Percentiles rank a stretch among this genome's conserved stretches.
Evolutionary conservation across 2,797 vertebrate genomes (phyloP).

Genomic region (Ceryle rudis): DNA sequence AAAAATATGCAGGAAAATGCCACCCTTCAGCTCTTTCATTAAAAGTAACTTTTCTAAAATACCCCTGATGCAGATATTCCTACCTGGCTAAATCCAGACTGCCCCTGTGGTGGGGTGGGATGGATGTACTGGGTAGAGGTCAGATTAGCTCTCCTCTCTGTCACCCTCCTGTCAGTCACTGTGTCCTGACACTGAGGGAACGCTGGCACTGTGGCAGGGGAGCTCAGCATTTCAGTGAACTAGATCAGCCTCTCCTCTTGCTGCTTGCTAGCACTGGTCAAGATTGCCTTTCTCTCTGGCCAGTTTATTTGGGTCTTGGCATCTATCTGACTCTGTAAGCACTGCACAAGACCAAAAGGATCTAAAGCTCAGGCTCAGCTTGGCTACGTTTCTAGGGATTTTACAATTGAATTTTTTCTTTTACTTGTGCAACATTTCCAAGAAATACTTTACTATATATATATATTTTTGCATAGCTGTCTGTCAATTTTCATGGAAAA

Average conservation of each 20-base stretch:
- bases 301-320: slow-evolving; percentile 7
- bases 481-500: slow-evolving; percentile 60
- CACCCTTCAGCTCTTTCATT: neutral
- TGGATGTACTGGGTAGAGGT: neutral
- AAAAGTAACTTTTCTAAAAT: slow-evolving; percentile 41
- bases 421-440: slow-evolving; percentile 46
- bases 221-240: neutral
- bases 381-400: slow-evolving; percentile 36
- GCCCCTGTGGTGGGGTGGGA: neutral
- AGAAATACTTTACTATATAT: slow-evolving; percentile 49
- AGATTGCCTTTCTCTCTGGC: neutral
- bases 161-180: neutral
- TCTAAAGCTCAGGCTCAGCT: neutral
- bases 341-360: neutral
- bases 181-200: fast-evolving
- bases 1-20: neutral
- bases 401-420: slow-evolving; percentile 13
- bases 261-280: neutral
- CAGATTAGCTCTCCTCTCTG: neutral
- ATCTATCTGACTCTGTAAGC: neutral
- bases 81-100: neutral
- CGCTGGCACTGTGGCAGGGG: neutral
- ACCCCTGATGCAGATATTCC: neutral
- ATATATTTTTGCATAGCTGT: slow-evolving; percentile 29
- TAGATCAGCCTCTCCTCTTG: neutral